phyloP scores from a whole-genome alignment of 1,140 invertebrate species.

The Temnothorax nylanderi region DNA sequence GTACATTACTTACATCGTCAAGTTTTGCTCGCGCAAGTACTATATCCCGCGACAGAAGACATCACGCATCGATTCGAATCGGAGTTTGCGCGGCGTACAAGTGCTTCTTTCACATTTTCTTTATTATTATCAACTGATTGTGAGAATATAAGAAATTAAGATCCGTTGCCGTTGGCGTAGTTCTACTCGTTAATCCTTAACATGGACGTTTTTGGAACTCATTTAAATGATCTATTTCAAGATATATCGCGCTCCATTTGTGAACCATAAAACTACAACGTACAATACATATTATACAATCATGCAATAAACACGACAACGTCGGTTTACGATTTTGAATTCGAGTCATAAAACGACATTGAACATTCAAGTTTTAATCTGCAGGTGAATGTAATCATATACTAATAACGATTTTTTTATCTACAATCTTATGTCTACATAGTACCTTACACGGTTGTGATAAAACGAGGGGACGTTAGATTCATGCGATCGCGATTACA shows the following conservation, averaged over 20 bases:
- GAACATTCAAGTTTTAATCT: background rate
- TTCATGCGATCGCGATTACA: background rate
- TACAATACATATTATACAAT: background rate
- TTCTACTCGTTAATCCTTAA: background rate
- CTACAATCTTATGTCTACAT: background rate
- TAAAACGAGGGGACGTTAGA: background rate
- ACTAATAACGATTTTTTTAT: background rate
- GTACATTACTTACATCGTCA: constrained; percentile 31
- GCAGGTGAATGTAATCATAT: background rate
- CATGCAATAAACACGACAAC: too few relatives aligned
- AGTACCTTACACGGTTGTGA: background rate
- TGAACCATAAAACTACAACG: background rate
- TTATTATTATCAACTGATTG: background rate
- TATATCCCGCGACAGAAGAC: background rate
- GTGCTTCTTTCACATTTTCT: background rate
- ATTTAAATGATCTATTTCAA: background rate
- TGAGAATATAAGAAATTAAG: too few relatives aligned
- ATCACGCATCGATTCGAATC: background rate
- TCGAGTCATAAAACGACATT: background rate
- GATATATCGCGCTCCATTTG: background rate
- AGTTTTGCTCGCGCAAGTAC: constrained; percentile 9
- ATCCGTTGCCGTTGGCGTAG: background rate
- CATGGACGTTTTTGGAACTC: background rate
- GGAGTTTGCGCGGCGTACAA: background rate
- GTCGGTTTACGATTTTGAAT: background rate